Base-by-base conservation (phyloP, 2,888 invertebrate genomes). In the Itoplectis maculator region DNA sequence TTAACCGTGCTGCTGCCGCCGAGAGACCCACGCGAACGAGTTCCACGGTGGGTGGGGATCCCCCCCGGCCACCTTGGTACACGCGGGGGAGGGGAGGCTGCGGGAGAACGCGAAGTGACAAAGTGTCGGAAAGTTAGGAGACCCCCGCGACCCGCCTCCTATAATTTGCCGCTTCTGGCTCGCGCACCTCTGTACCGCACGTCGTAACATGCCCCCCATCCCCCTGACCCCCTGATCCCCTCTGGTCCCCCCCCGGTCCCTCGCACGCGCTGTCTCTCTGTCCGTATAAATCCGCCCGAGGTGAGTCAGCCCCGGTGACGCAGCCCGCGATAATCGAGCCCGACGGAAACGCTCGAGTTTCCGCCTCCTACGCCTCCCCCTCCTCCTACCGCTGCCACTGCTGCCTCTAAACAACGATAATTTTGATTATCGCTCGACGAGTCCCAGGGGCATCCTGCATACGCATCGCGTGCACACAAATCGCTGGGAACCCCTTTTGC, bases 101-200 rank as follows among this genome's bases (percentile, higher is more conserved):
- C 37, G 77, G 54, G 83, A 77, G 79, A 80, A 63, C 61, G 54
- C 69, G 80, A 77, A 80, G 80, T 83, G 83, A 83, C 83, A 83
- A 80, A 83, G 79, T 80, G 83, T 77, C 76, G 76, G 83, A 83
- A 83, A 83, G 83, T 83, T 83, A 77, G 83, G 83, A 77, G 69
- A 80, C 47, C 56, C 77, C 73, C 51, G 23, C 79, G 73, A 83
- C 73, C 76, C 80, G 69, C 79, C 79, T 80, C 65, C 77, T 63
- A 78, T 80, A 83, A 83, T 83, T 83, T 77, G 83, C 83, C 73
- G 80, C 56, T 80, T 70, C 79, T 80, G 68, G 68, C 49, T 76
- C 18, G 37, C 65, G 63, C 45, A 77, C 56, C 80, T 73, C 69
- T 45, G 18, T 59, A 40, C 18, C 35, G 42, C 8, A 20, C 35